Conservation (phyloP, 2,888 invertebrate genomes). For the Drosophila putrida region DNA sequence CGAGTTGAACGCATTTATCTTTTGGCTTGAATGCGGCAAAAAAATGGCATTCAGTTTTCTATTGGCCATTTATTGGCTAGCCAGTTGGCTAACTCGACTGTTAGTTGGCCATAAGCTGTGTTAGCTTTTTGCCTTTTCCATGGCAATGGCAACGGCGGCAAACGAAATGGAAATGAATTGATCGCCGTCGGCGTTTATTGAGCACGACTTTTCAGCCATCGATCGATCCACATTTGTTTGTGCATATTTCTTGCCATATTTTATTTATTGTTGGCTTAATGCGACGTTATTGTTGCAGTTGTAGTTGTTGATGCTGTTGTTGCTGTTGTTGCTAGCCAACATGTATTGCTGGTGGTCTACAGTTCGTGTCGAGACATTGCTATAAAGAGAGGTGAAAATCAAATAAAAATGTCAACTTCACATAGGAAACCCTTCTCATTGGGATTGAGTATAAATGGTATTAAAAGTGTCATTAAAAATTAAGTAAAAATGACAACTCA, state of each 20-base stretch:
- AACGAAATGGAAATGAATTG: constrained; percentile 75
- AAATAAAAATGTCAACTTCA: constrained; percentile 26
- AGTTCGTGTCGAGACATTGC: constrained; percentile 11
- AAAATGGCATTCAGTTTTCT: constrained; percentile 19
- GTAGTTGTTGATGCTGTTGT: constrained; percentile 39
- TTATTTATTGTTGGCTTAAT: constrained; percentile 64
- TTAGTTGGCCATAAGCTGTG: constrained; percentile 9
- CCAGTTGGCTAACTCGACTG: constrained; percentile 25
- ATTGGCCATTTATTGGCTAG: constrained; percentile 56
- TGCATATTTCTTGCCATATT: constrained; percentile 63
- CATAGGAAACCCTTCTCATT: not conserved
- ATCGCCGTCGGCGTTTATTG: constrained; percentile 74
- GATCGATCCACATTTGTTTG: constrained; percentile 70
- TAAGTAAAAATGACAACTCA: constrained; percentile 26
- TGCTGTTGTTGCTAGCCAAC: constrained; percentile 9
- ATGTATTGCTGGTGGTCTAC: constrained; percentile 22
- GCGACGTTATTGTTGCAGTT: constrained; percentile 34
- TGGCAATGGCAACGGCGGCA: constrained; percentile 66
- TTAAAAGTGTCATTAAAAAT: no score
- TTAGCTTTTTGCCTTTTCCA: constrained; percentile 42
- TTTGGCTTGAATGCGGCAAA: constrained; percentile 54
- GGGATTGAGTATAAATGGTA: not conserved
- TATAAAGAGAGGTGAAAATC: constrained; percentile 38
- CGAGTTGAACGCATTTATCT: constrained; percentile 78
- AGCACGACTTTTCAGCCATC: constrained; percentile 71